Base-by-base conservation (phyloP, 2,113 vertebrate species). In the Siniperca chuatsi region DNA sequence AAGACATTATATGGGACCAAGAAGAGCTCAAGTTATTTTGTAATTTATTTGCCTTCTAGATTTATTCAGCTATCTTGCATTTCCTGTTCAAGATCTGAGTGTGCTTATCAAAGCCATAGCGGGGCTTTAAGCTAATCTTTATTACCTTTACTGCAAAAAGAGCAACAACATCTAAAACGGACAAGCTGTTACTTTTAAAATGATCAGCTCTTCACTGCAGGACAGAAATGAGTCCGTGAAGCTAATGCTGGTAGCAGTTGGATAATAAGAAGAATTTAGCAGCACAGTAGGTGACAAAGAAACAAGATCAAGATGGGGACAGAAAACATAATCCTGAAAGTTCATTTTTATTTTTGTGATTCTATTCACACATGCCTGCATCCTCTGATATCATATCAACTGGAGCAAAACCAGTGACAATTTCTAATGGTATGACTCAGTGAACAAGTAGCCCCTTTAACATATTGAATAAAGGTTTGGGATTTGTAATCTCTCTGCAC, bases 211-310 rank as follows among this genome's bases (percentile, higher is more conserved):
- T 21, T 52, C 55, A 4, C 44, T 16, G 54, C 44, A 33, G 71
- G 48, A 67, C 15, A 75, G 4, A 74, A 67, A 58, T 23, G 33
- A 68, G 64, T 69, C 55, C 11, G 46, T 44, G 61, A 54, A 44
- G 68, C 25, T 16, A 3, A 57, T 9, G 35, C 52, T 57, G 50
- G 50, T n/a, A 5, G 33, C 33, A 57, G 33, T 33, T 20, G 29
- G 18, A 37, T 42, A 42, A 42, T 42, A 42, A 42, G 29, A 65
- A 12, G 25, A n/a, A 15, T 29, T 68, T 18, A 29, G n/a, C 44
- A 5, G 42, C 55, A 61, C 57, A 62, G 25, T 8, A 10, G 4
- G 37, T 21, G 58, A 55, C 13, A 33, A 15, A 77, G 23, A 54
- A 54, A 37, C 58, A 29, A 54, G 68, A 71, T 71, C 18, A 16